These are phyloP conservation scores for Catharus fuscescens DNA, from an alignment of 2,113 vertebrate genomes.

Conservation along the genomic window DNA sequence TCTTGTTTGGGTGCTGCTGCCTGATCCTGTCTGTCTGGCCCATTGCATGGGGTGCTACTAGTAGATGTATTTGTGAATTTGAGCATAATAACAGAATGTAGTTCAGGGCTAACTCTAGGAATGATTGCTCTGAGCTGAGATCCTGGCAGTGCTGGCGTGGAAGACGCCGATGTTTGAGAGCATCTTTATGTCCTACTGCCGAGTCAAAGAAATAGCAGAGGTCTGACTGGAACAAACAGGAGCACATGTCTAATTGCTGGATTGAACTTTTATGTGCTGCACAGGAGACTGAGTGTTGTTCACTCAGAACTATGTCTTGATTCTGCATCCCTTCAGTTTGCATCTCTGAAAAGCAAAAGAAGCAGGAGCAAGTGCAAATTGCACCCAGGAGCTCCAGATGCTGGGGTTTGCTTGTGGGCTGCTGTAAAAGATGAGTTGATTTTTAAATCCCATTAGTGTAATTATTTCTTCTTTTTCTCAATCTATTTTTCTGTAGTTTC, in stretches of 20 bases:
- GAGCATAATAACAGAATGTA: neutral
- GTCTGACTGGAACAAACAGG: neutral
- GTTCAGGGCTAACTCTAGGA: neutral
- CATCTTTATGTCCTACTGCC: neutral
- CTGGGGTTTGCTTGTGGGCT: neutral
- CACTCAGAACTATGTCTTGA: neutral
- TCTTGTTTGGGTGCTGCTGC: neutral
- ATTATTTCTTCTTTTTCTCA: neutral
- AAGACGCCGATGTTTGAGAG: neutral
- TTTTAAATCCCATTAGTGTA: neutral
- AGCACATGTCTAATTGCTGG: neutral
- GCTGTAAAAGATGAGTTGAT: neutral
- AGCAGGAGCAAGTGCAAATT: neutral
- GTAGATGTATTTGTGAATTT: neutral
- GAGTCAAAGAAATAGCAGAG: neutral
- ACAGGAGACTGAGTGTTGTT: neutral
- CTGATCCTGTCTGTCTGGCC: neutral
- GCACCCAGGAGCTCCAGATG: neutral
- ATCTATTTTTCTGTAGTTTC: neutral
- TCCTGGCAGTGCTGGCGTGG: neutral
- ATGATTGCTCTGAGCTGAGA: neutral
- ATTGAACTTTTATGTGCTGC: neutral
- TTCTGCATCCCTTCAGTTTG: neutral
- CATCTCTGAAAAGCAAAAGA: neutral
- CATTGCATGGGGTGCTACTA: neutral